Conservation (phyloP, 2,113 vertebrate species). For the Saguinus midas region DNA sequence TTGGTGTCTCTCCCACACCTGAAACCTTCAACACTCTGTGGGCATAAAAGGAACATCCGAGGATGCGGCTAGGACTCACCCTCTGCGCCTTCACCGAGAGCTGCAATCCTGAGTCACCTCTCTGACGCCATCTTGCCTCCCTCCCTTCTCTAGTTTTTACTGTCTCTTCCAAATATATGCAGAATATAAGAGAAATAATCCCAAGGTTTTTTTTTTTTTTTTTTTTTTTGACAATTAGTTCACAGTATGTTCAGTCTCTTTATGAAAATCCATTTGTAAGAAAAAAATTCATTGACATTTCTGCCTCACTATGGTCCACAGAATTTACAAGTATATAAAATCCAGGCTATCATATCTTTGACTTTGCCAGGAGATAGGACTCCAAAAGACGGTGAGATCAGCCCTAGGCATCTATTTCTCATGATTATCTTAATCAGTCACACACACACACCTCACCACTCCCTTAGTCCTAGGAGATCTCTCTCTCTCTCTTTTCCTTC, state of each 20-base stretch:
- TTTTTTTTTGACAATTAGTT: conserved; percentile 29
- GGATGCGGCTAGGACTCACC: too few species aligned
- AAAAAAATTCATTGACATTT: neutral
- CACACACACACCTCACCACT: neutral
- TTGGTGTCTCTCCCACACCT: too few species aligned
- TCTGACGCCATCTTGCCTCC: too few species aligned
- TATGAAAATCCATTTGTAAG: neutral
- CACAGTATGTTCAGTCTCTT: neutral
- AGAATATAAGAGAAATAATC: neutral
- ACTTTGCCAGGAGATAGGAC: neutral
- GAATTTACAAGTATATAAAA: conserved; percentile 24
- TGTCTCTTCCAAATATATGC: neutral
- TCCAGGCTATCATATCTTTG: neutral
- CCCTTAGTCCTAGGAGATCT: neutral
- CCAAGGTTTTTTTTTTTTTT: neutral
- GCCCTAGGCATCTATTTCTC: neutral
- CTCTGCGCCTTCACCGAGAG: too few species aligned
- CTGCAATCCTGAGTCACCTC: too few species aligned
- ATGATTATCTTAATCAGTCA: neutral
- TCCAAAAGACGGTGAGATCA: neutral
- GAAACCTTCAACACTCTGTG: too few species aligned
- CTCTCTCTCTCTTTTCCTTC: neutral
- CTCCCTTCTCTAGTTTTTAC: neutral
- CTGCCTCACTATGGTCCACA: neutral
- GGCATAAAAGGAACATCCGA: too few species aligned